Evolutionary conservation across 1,140 invertebrate genomes (phyloP), one percentile per base, ranked within the genome.

Genomic region (Trichonephila clavata): DNA sequence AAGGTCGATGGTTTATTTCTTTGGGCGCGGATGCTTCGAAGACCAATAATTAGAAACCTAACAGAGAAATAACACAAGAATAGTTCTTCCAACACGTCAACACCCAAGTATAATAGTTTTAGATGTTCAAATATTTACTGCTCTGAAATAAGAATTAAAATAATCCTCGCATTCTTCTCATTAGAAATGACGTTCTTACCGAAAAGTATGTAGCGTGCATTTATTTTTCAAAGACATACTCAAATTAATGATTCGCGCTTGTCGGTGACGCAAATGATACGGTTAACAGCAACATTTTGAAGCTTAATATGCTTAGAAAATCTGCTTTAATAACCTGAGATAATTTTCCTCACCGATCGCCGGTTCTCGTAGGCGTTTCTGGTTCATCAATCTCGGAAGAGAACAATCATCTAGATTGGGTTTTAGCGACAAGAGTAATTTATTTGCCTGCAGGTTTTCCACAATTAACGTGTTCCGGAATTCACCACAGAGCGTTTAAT

Each of bases 361-460:
- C 8, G 59, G 50, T n/a, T 71, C 60, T 92, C 90, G 65, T 86
- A 92, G 83, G 83, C 91, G 91, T 86, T 86, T 86, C 91, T 92
- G 81, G 57, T 92, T 86, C 91, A 92, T 92, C 84, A 92, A 92
- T 92, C 91, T 86, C 60, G 24, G 63, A 68, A 71, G 32, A 39
- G 91, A 92, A 86, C 81, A 92, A 86, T 92, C 81, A 92, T 92
- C 83, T 86, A 92, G 81, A 92, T 92, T 92, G 43, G 84, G 91
- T 68, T 92, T 86, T 86, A 92, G 91, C 91, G 83, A 92, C 91
- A 68, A 57, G 50, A 86, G 83, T 68, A 92, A 92, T 86, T 92
- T 92, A 65, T 86, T 92, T 84, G 32, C 60, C 90, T 24, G 14
- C 50, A 90, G 68, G 50, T 80, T 90, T 88, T 61, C 91, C 59